These are phyloP conservation scores for Pelodytes ibericus DNA, from an alignment of 2,797 vertebrate species.

Conservation along the genomic window DNA sequence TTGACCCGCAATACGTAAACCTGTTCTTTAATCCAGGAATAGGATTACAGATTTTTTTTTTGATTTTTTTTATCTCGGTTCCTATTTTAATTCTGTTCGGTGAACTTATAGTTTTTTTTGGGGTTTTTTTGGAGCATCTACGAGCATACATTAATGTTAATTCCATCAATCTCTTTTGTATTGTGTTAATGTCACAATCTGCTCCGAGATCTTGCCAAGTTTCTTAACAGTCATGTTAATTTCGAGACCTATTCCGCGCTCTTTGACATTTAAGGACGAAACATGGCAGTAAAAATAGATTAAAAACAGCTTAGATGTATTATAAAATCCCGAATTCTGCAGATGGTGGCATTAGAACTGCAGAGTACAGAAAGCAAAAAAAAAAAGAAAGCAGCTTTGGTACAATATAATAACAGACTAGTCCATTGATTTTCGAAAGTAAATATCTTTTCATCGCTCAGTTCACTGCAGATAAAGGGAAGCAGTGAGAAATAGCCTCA, in stretches of 20 bases:
- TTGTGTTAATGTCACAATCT: slow-evolving; percentile 83
- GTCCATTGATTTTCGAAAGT: slow-evolving; percentile 72
- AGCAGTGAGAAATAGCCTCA: background rate
- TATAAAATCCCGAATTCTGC: slow-evolving; percentile 81
- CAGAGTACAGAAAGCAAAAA: slow-evolving; percentile 71
- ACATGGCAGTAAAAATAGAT: slow-evolving; percentile 85
- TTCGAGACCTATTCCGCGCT: slow-evolving; percentile 78
- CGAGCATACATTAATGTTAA: slow-evolving; percentile 77
- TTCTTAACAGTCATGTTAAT: slow-evolving; percentile 86
- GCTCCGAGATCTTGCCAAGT: slow-evolving; percentile 79
- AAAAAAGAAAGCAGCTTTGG: slow-evolving; percentile 62
- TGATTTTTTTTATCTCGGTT: no score
- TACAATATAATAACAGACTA: slow-evolving; percentile 72
- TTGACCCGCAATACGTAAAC: slow-evolving; percentile 77
- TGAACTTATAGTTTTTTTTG: slow-evolving; percentile 79
- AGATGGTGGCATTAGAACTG: slow-evolving; percentile 77
- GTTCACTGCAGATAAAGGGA: slow-evolving; percentile 5
- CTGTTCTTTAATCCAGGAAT: slow-evolving; percentile 74
- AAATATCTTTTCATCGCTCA: slow-evolving; percentile 74
- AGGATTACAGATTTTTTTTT: slow-evolving; percentile 73
- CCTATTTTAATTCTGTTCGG: no score
- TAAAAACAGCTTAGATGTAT: slow-evolving; percentile 84
- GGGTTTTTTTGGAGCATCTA: slow-evolving; percentile 73
- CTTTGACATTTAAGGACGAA: slow-evolving; percentile 84
- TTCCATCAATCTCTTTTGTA: slow-evolving; percentile 78